phyloP scores from a whole-genome alignment of 2,113 vertebrate species.

The Anthoscopus minutus region DNA sequence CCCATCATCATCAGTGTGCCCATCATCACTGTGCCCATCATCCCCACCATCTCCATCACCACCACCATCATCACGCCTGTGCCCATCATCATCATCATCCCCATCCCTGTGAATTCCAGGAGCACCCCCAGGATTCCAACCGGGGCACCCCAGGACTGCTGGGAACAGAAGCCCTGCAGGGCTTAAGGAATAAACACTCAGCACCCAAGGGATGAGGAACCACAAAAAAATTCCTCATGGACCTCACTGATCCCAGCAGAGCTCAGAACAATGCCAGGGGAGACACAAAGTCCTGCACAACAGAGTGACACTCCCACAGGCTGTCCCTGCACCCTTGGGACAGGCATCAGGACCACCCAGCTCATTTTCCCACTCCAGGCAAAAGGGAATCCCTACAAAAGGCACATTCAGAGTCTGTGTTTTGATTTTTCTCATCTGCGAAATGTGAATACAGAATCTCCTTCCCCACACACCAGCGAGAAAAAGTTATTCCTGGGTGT shows the following conservation, averaged over 20 bases:
- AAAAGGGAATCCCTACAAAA: neutral
- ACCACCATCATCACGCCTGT: neutral
- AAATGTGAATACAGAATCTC: neutral
- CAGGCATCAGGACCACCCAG: neutral
- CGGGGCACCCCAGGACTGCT: neutral
- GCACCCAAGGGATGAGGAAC: neutral
- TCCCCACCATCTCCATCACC: too few species aligned
- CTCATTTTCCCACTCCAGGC: neutral
- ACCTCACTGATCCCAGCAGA: neutral
- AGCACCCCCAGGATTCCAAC: neutral
- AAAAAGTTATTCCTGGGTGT: neutral
- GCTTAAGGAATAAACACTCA: neutral
- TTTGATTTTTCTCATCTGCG: neutral
- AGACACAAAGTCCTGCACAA: neutral
- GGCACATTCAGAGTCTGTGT: neutral
- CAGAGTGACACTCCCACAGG: neutral
- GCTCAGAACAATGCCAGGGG: neutral
- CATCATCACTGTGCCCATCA: neutral
- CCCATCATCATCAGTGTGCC: too few species aligned
- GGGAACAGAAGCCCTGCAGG: neutral
- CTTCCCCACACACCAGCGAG: neutral
- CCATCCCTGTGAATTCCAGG: neutral
- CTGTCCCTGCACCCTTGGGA: neutral
- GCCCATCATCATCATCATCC: neutral
- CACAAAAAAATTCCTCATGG: neutral